Percentiles rank a stretch among this genome's conserved stretches.
These are phyloP conservation scores for Liopterus haemorrhoidalis DNA, from an alignment of 2,888 invertebrate species.

Conservation along the genomic window DNA sequence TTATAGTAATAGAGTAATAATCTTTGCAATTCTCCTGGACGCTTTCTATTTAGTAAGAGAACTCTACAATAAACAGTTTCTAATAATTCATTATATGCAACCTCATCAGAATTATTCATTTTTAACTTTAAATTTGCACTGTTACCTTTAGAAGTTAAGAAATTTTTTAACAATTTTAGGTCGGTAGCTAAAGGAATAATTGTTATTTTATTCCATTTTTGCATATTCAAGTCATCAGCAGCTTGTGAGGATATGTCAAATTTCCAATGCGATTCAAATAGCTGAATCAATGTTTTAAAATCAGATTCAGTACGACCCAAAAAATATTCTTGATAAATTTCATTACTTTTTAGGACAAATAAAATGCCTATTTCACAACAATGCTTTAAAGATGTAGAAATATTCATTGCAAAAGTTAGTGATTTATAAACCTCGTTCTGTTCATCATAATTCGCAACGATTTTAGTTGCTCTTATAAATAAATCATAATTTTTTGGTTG, in stretches of 20 bases:
- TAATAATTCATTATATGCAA: constrained; percentile 18
- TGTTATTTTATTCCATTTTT: constrained; percentile 26
- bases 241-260: constrained; percentile 26
- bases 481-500: constrained; percentile 1
- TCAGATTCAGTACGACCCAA: constrained; percentile 21
- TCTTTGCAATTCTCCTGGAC: constrained; percentile 26
- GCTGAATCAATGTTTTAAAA: constrained; percentile 6
- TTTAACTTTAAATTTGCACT: constrained; percentile 6
- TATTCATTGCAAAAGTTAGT: constrained; percentile 4
- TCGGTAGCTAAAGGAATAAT: constrained; percentile 25
- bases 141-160: constrained; percentile 14
- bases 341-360: constrained; percentile 23
- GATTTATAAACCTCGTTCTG: background rate
- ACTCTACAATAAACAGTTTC: constrained; percentile 26
- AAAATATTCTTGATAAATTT: constrained; percentile 11
- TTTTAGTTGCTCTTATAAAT: constrained; percentile 2
- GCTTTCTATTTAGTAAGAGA: constrained; percentile 24
- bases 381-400: constrained; percentile 25
- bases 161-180: constrained; percentile 23
- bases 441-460: background rate
- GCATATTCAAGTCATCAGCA: constrained; percentile 24
- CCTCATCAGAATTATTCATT: constrained; percentile 10
- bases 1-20: constrained; percentile 3
- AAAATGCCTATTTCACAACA: constrained; percentile 24
- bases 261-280: constrained; percentile 20